Conservation (phyloP, 2,113 vertebrate genomes). For the Microtus pennsylvanicus region DNA sequence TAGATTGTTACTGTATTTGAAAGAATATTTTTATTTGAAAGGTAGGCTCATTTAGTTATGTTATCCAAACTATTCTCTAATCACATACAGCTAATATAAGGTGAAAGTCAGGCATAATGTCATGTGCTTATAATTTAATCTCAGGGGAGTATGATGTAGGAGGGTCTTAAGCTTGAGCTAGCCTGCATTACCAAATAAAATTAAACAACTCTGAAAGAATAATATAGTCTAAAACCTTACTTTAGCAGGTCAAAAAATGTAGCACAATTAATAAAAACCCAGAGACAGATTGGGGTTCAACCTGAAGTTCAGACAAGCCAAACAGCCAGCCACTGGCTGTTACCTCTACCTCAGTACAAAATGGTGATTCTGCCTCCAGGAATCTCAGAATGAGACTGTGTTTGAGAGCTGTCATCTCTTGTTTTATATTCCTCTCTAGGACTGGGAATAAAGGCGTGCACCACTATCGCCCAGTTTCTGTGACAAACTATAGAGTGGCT, state of each 20-base stretch:
- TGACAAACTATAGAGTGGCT: too few species aligned
- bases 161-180: not conserved
- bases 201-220: not conserved
- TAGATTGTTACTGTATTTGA: not conserved
- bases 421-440: too few species aligned
- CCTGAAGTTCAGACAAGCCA: too few species aligned
- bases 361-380: too few species aligned
- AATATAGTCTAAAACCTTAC: not conserved
- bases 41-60: not conserved
- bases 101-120: not conserved
- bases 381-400: too few species aligned
- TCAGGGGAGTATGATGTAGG: not conserved
- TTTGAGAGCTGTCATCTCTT: too few species aligned
- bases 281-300: too few species aligned
- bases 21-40: constrained; percentile 4
- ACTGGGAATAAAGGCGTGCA: too few species aligned
- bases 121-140: not conserved
- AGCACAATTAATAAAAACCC: too few species aligned
- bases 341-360: too few species aligned
- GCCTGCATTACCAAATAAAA: not conserved
- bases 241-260: not conserved
- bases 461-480: too few species aligned
- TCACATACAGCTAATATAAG: not conserved
- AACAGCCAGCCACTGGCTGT: too few species aligned
- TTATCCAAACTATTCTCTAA: not conserved